Evolutionary conservation across 2,113 vertebrate genomes (phyloP).

Genomic region (Serilophus lunatus): DNA sequence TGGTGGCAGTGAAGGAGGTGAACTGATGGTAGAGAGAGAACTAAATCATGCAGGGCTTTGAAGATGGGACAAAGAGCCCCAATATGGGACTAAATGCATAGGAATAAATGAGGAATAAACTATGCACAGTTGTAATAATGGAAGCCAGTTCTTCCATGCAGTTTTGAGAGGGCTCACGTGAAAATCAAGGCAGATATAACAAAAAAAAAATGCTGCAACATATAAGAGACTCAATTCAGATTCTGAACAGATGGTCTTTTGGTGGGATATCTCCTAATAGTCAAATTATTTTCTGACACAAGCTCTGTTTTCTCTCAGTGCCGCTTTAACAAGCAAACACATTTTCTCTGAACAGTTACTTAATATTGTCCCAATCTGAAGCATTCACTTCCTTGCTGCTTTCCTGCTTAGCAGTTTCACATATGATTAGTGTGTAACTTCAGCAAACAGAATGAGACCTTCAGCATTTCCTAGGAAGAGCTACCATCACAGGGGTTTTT

Average conservation of each 20-base stretch:
- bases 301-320: neutral
- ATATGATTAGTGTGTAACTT: neutral
- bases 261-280: neutral
- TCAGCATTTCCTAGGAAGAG: neutral
- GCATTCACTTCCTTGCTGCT: neutral
- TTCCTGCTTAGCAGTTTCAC: neutral
- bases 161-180: neutral
- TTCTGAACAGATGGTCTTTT: neutral
- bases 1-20: neutral
- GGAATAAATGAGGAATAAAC: neutral
- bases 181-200: neutral
- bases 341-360: neutral
- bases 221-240: neutral
- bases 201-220: neutral
- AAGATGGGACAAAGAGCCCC: neutral
- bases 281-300: neutral
- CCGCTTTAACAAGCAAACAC: neutral
- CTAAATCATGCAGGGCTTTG: neutral
- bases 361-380: neutral
- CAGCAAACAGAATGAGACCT: neutral
- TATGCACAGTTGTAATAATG: neutral
- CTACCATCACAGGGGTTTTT: neutral
- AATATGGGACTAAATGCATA: neutral
- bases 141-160: neutral
- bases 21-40: neutral